Base-by-base conservation (phyloP, 2,113 vertebrate species). In the Nematolebias whitei region DNA sequence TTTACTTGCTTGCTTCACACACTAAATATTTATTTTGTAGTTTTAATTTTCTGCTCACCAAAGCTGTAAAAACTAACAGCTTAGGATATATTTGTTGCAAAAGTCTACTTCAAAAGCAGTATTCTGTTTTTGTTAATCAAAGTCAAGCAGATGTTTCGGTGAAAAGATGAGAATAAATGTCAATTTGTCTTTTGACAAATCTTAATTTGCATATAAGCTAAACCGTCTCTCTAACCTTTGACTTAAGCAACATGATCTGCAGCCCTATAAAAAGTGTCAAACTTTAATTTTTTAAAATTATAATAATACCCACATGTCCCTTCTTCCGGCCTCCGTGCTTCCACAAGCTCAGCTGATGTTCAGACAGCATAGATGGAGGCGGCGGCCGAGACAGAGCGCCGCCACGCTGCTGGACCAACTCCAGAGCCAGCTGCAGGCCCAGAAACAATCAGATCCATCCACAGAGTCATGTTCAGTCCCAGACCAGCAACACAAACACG, bases 341-440 rank as follows among this genome's bases (percentile, higher is more conserved):
- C 88, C 88, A 89, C 67, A 85, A 82, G 74, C 80, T 88, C 82
- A 89, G 85, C 84, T 89, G 87, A 68, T 89, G 85, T 44, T 87
- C 85, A 69, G 87, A 89, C 78, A 89, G 82, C 80, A 86, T 85
- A 68, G 85, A 84, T 7, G 85, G 85, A 52, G 84, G 87, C 9
- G 70, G 82, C 66, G 82, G 74, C 80, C 83, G 84, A 82, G 85
- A 85, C 78, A 85, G 78, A 81, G 82, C 82, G 50, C 80, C 85
- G 12, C 78, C 82, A 67, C 83, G 82, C 82, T 86, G 84, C 82
- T 63, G 87, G 53, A 85, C 79, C 79, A 87, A 64, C 70, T 89
- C 87, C 75, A 87, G 68, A 64, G 81, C 86, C 59, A 87, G 75
- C 85, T 87, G 48, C 15, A 9, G 41, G 3, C 2, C 60, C 15